Evolutionary conservation across 2,888 invertebrate species (phyloP).

Genomic region (Rhamphomyia laevipes): DNA sequence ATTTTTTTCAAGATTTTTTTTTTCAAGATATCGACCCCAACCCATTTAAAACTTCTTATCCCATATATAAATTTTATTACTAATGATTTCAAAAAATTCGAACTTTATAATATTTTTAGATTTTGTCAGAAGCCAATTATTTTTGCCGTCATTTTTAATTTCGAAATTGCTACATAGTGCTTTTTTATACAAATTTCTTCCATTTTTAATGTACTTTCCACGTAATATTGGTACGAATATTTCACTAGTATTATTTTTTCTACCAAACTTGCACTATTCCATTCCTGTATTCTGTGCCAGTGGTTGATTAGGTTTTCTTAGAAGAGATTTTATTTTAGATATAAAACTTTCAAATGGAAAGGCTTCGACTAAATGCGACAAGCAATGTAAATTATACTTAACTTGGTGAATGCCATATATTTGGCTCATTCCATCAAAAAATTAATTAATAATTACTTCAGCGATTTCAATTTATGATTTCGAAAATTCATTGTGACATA

Average conservation of each 20-base stretch:
- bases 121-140: neutral
- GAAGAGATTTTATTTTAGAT: neutral
- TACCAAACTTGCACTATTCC: slow-evolving; percentile 1
- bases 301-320: slow-evolving; percentile 10
- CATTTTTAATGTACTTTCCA: too few relatives aligned
- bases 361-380: slow-evolving; percentile 16
- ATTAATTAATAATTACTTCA: slow-evolving; percentile 15
- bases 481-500: slow-evolving; percentile 11
- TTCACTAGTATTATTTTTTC: neutral
- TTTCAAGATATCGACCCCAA: too few relatives aligned
- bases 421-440: slow-evolving; percentile 13
- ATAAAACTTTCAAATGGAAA: slow-evolving; percentile 18
- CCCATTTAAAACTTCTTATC: neutral
- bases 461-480: slow-evolving; percentile 13
- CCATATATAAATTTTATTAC: neutral
- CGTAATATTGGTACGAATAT: neutral
- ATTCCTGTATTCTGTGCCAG: slow-evolving; percentile 13
- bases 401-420: slow-evolving; percentile 16
- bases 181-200: slow-evolving; percentile 1
- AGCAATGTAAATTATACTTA: slow-evolving; percentile 17
- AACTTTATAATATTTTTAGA: neutral
- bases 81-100: neutral
- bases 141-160: neutral
- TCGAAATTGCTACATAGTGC: neutral
- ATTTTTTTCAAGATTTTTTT: too few relatives aligned